These are phyloP conservation scores for Cryptocheilus praepositus DNA, from an alignment of 2,888 invertebrate genomes.

Conservation along the genomic window DNA sequence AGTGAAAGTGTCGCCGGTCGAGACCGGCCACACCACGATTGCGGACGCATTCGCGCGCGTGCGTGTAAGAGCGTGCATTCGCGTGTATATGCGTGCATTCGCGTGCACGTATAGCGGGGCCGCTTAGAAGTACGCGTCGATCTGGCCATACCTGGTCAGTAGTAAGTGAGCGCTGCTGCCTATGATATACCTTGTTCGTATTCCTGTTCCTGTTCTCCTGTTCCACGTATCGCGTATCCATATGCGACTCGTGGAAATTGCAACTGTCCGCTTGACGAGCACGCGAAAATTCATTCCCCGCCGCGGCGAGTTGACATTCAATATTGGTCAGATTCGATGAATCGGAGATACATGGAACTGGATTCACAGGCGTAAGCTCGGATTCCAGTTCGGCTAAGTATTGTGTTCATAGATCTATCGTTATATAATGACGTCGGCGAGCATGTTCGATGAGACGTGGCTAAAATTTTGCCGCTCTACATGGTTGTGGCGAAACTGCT, in stretches of 20 bases:
- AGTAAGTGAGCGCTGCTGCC: constrained; percentile 6
- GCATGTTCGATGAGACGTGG: no score
- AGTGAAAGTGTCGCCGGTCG: constrained; percentile 60
- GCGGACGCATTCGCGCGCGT: constrained; percentile 17
- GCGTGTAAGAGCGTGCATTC: constrained; percentile 15
- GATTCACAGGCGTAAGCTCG: no score
- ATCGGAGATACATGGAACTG: no score
- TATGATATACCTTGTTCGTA: constrained; percentile 1
- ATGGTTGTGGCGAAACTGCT: no score
- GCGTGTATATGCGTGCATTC: constrained; percentile 17
- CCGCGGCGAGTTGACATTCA: no score
- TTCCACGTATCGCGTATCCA: constrained; percentile 36
- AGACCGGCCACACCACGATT: constrained; percentile 26
- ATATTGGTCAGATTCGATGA: no score
- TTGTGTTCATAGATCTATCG: no score
- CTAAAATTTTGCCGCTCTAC: no score
- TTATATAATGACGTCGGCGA: no score
- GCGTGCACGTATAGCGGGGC: constrained; percentile 9
- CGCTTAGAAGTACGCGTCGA: constrained; percentile 8
- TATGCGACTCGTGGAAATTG: constrained; percentile 20
- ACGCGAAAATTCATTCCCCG: constrained; percentile 21
- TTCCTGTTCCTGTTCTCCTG: constrained; percentile 44
- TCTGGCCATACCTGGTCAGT: constrained; percentile 38
- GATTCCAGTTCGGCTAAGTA: no score
- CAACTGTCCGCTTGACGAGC: not conserved